Evolutionary conservation across 2,113 vertebrate species (phyloP).

Genomic region (Dolichotis patagonum): DNA sequence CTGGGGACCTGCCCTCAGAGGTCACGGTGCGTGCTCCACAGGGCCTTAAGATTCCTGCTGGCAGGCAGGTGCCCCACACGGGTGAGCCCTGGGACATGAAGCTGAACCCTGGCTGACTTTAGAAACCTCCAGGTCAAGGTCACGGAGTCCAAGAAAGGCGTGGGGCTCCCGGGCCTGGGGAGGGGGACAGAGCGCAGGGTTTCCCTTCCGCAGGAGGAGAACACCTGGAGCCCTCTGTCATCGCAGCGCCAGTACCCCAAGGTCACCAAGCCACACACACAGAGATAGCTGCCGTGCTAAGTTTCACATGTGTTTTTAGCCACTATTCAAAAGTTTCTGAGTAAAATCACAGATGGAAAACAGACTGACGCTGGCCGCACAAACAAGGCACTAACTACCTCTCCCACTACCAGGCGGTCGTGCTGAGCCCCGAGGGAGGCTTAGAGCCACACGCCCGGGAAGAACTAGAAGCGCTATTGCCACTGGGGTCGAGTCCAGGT

Average conservation of each 20-base stretch:
- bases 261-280: background rate
- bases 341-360: background rate
- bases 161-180: accelerated
- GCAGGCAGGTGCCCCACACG: background rate
- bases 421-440: accelerated
- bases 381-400: accelerated
- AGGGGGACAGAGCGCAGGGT: accelerated
- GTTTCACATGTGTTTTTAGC: background rate
- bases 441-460: too few species aligned
- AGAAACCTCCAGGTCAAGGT: background rate
- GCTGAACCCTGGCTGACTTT: background rate
- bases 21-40: accelerated
- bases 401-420: background rate
- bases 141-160: background rate
- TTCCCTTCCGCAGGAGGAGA: background rate
- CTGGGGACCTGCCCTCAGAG: background rate
- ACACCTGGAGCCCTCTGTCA: background rate
- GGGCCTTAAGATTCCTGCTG: background rate
- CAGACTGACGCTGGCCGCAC: background rate
- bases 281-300: background rate
- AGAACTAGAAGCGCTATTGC: background rate
- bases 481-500: background rate
- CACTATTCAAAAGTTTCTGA: background rate
- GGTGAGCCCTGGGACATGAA: background rate
- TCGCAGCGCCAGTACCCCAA: accelerated